Conservation (phyloP, 2,888 invertebrate species). For the Aporophyla nigra region DNA sequence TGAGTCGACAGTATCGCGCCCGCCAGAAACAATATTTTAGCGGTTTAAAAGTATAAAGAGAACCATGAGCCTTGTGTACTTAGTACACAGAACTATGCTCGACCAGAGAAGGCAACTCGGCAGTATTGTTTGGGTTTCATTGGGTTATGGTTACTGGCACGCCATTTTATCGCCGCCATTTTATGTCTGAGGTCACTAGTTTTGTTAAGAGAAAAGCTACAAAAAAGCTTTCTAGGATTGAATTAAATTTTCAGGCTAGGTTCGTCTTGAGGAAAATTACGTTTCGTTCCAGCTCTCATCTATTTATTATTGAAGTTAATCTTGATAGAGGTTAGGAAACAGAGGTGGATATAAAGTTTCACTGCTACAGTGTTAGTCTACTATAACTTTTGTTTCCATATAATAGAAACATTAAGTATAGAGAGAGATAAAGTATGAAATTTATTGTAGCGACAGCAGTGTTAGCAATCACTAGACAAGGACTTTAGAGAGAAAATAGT, state of each 20-base stretch:
- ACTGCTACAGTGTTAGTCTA: not conserved
- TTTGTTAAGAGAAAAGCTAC: constrained; percentile 41
- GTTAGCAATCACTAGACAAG: not conserved
- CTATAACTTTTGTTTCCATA: not conserved
- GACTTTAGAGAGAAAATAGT: not conserved
- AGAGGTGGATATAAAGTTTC: not conserved
- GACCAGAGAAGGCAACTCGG: constrained; percentile 61
- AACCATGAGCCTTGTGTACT: constrained; percentile 71
- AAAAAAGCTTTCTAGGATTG: constrained; percentile 14
- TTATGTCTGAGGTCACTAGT: constrained; percentile 52
- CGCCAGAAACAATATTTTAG: constrained; percentile 88
- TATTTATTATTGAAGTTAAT: constrained; percentile 15
- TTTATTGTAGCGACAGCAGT: not conserved
- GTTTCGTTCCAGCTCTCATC: constrained; percentile 4
- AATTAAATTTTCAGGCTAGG: constrained; percentile 30
- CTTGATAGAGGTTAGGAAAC: not conserved
- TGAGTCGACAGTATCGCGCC: constrained; percentile 83
- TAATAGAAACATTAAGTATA: not conserved
- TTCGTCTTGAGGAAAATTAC: constrained; percentile 1
- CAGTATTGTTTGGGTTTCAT: constrained; percentile 55
- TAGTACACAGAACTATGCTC: constrained; percentile 56
- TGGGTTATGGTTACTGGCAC: constrained; percentile 49
- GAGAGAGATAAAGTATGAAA: not conserved
- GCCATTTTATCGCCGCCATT: constrained; percentile 46
- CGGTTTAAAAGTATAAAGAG: constrained; percentile 86